These are phyloP conservation scores for Carpatolechia fugitivella DNA, from an alignment of 2,888 invertebrate species.

Conservation along the genomic window DNA sequence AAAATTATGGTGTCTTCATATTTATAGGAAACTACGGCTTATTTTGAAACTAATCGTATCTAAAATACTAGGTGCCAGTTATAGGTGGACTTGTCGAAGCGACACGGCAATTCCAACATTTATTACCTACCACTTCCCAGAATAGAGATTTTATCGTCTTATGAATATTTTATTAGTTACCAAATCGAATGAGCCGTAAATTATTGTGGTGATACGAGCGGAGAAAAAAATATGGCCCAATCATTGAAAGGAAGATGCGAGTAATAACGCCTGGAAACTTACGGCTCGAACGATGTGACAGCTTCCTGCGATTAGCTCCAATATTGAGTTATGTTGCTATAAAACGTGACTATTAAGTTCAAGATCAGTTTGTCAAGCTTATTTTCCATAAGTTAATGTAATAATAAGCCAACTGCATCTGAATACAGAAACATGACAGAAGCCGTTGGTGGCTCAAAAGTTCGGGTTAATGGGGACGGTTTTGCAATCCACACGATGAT, in stretches of 20 bases:
- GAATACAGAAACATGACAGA: neutral
- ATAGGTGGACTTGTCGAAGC: constrained; percentile 32
- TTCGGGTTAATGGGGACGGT: too few species aligned
- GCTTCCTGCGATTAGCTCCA: constrained; percentile 8
- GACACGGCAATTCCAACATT: constrained; percentile 39
- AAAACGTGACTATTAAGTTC: neutral
- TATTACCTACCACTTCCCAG: constrained; percentile 36
- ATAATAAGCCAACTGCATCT: neutral
- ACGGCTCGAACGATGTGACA: neutral
- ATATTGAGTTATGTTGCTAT: neutral
- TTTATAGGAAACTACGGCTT: too few species aligned
- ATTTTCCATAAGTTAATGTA: neutral
- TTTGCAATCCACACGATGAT: neutral
- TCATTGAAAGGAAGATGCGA: constrained; percentile 10
- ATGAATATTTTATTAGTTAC: constrained; percentile 52
- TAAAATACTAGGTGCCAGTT: constrained; percentile 31
- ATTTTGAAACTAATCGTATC: constrained; percentile 24
- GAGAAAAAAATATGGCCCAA: constrained; percentile 15
- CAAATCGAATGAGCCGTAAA: constrained; percentile 41
- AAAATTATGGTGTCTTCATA: too few species aligned
- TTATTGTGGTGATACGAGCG: constrained; percentile 24
- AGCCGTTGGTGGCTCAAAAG: too few species aligned
- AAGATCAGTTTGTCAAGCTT: too few species aligned
- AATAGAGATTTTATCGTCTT: constrained; percentile 50
- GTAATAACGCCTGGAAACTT: neutral